Conservation (phyloP, 2,113 vertebrate genomes). For the Melozone crissalis region DNA sequence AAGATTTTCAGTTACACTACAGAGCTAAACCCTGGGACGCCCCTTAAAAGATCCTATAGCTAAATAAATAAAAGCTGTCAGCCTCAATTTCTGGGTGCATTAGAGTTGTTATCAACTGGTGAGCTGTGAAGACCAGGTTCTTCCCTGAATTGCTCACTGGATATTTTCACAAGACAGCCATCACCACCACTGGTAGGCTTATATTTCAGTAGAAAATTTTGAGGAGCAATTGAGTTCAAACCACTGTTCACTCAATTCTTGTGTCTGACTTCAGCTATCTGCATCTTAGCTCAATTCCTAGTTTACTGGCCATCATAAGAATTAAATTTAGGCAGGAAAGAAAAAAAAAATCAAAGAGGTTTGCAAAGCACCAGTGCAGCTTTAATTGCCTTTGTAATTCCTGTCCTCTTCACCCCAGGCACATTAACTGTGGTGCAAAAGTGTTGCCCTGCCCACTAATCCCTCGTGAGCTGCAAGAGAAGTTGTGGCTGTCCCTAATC, state of each 20-base stretch:
- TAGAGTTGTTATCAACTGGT: not conserved
- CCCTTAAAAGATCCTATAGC: not conserved
- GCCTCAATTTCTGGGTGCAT: not conserved
- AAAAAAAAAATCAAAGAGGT: not conserved
- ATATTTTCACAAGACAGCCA: not conserved
- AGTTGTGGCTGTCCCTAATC: not conserved
- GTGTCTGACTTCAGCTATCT: not conserved
- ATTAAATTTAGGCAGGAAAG: not conserved
- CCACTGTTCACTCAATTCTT: not conserved
- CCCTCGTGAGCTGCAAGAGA: not conserved
- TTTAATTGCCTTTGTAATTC: not conserved
- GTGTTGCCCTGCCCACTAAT: not conserved
- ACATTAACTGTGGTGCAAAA: not conserved
- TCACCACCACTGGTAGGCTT: not conserved
- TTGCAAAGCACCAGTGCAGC: not conserved
- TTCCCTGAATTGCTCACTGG: not conserved
- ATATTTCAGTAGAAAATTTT: not conserved
- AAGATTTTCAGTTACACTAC: not conserved
- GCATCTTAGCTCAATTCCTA: not conserved
- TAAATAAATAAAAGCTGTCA: not conserved
- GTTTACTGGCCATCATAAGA: not conserved
- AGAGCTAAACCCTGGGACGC: not conserved
- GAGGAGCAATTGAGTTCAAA: not conserved
- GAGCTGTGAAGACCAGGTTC: not conserved
- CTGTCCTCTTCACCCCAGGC: not conserved